Evolutionary conservation across 1,140 invertebrate genomes (phyloP).

Genomic region (Drosophila ohnishii): DNA sequence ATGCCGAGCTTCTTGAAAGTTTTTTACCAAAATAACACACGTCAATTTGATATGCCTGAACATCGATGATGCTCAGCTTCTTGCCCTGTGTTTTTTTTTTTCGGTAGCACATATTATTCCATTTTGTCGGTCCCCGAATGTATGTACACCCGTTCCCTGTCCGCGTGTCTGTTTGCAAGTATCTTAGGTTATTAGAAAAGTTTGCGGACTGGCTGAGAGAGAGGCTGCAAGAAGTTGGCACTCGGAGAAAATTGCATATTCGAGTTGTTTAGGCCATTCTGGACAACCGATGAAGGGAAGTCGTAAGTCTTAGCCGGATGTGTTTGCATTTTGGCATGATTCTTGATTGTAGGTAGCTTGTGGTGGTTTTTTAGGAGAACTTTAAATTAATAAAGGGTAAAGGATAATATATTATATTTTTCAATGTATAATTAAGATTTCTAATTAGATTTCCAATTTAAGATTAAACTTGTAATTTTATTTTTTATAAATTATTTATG

Average conservation of each 20-base stretch:
- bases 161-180: conserved; percentile 53
- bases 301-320: not conserved
- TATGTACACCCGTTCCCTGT: not conserved
- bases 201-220: conserved; percentile 35
- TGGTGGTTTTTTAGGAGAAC: not conserved
- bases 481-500: not conserved
- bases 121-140: not conserved
- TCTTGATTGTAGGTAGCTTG: not conserved
- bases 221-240: conserved; percentile 38
- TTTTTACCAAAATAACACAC: conserved; percentile 60
- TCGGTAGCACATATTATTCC: conserved; percentile 38
- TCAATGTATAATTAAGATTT: no score
- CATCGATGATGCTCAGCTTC: conserved; percentile 45
- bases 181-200: conserved; percentile 74
- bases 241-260: conserved; percentile 54
- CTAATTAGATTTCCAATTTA: no score
- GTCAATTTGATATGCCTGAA: conserved; percentile 67
- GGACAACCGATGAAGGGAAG: conserved; percentile 27
- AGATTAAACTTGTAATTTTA: not conserved
- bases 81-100: conserved; percentile 18
- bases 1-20: conserved; percentile 45
- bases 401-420: not conserved
- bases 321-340: conserved; percentile 2
- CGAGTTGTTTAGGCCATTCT: conserved; percentile 46
- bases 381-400: no score